Evolutionary conservation across 1,140 invertebrate genomes (phyloP).

Genomic region (Pogonomyrmex californicus): DNA sequence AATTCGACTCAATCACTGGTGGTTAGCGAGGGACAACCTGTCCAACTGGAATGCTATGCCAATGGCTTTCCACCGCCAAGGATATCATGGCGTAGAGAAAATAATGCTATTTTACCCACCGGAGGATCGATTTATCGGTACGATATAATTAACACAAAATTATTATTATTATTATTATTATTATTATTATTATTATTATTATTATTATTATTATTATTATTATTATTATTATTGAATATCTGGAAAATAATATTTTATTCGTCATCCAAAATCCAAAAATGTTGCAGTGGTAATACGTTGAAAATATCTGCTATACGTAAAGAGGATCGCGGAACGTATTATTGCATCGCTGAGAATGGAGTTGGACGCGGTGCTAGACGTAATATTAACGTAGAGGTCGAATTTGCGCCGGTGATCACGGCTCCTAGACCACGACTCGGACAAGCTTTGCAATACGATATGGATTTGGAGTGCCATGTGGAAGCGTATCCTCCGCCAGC

Average conservation of each 20-base stretch:
- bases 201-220: conserved; percentile 9
- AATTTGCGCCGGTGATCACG: conserved; percentile 95
- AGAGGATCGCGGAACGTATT: conserved; percentile 96
- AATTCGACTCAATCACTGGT: conserved; percentile 96
- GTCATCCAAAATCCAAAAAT: conserved; percentile 3
- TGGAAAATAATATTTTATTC: neutral
- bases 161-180: neutral
- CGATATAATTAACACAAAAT: neutral
- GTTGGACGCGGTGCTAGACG: conserved; percentile 94
- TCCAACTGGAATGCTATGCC: conserved; percentile 95
- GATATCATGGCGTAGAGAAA: conserved; percentile 96
- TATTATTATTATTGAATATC: neutral
- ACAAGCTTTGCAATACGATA: conserved; percentile 96
- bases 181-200: conserved; percentile 1
- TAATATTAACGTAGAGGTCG: conserved; percentile 96
- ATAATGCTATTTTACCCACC: conserved; percentile 96
- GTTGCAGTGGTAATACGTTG: conserved; percentile 92
- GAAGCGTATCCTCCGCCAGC: conserved; percentile 97
- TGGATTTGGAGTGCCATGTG: conserved; percentile 97
- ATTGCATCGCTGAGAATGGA: conserved; percentile 97
- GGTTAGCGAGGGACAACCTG: conserved; percentile 92
- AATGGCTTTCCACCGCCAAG: conserved; percentile 93
- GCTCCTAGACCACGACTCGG: conserved; percentile 93
- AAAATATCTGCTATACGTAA: conserved; percentile 94
- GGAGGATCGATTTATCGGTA: conserved; percentile 93